A percentile compares a stretch with the other conserved stretches of the same genome.
Conservation (phyloP, 2,888 invertebrate genomes). For the Thymelicus sylvestris region DNA sequence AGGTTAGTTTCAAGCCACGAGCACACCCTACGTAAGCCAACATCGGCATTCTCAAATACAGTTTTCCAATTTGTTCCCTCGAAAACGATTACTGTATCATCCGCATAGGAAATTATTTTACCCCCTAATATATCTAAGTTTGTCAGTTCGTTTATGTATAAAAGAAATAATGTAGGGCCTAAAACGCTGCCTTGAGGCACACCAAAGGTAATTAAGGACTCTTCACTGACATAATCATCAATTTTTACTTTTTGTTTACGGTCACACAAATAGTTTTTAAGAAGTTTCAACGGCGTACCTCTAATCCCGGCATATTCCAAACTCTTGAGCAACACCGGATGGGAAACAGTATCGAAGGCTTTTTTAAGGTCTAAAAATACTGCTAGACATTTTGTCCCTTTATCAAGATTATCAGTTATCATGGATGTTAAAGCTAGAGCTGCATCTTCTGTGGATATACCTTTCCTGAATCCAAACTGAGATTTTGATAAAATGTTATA, state of each 20-base stretch:
- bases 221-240: background rate
- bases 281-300: background rate
- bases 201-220: background rate
- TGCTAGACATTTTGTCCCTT: no score
- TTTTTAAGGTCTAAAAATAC: no score
- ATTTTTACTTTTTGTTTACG: background rate
- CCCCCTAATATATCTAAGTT: background rate
- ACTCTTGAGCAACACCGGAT: background rate
- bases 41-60: background rate
- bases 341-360: no score
- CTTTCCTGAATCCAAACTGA: no score
- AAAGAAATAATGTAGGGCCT: background rate
- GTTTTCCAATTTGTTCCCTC: background rate
- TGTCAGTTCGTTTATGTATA: background rate
- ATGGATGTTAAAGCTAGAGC: no score
- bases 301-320: background rate
- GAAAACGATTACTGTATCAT: background rate
- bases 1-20: constrained; percentile 8
- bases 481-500: no score
- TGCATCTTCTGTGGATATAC: no score
- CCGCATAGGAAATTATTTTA: background rate
- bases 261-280: background rate
- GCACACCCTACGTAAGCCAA: background rate
- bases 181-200: background rate
- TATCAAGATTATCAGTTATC: no score